phyloP scores from a whole-genome alignment of 1,140 invertebrate genomes.

The Nephotettix cincticeps region DNA sequence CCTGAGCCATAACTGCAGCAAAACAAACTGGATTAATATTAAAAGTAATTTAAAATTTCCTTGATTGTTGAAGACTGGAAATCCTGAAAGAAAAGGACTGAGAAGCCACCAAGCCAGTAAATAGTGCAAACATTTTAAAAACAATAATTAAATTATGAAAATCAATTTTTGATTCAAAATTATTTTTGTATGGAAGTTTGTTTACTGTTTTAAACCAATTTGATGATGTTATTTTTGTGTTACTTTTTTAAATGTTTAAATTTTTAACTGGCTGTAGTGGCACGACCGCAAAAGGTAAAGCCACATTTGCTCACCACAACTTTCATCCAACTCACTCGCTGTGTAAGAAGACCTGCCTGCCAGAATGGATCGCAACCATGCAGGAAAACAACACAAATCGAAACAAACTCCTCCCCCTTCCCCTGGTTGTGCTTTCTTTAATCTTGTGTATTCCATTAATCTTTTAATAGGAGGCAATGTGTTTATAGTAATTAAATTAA shows the following conservation, averaged over 20 bases:
- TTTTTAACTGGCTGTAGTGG: conserved; percentile 20
- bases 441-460: too few relatives aligned
- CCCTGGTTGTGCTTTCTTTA: too few relatives aligned
- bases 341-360: neutral
- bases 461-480: too few relatives aligned
- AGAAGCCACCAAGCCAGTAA: neutral
- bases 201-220: too few relatives aligned
- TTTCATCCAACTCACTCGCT: conserved; percentile 1
- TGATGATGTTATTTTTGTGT: too few relatives aligned
- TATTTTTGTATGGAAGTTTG: too few relatives aligned
- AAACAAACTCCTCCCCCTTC: too few relatives aligned
- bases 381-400: too few relatives aligned
- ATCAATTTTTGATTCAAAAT: too few relatives aligned
- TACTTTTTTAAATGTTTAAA: neutral
- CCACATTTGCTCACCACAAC: conserved; percentile 20
- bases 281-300: conserved; percentile 28
- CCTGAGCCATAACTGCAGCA: conserved; percentile 3
- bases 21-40: neutral
- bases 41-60: neutral
- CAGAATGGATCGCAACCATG: neutral
- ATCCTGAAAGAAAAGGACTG: neutral
- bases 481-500: too few relatives aligned
- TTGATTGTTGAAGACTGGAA: neutral
- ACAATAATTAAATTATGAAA: too few relatives aligned
- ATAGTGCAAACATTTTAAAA: too few relatives aligned